Evolutionary conservation across 2,113 vertebrate genomes (phyloP).

Genomic region (Jacana jacana): DNA sequence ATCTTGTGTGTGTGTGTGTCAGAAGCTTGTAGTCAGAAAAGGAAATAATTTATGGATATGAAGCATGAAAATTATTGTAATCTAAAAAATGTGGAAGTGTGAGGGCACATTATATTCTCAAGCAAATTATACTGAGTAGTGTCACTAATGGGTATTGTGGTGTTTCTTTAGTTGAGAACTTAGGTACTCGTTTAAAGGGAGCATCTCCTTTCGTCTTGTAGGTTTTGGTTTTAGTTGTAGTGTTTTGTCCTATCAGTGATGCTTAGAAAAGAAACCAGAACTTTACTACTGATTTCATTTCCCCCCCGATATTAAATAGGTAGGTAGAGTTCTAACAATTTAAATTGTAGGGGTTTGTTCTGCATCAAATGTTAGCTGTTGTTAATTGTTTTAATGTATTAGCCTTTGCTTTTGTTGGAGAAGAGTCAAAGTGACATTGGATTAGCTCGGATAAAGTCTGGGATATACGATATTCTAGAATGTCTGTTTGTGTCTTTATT

Average conservation of each 20-base stretch:
- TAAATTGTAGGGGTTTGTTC: not conserved
- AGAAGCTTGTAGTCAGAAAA: not conserved
- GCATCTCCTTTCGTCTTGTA: not conserved
- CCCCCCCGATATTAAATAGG: not conserved
- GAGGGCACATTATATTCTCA: not conserved
- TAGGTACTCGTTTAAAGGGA: not conserved
- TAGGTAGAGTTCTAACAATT: not conserved
- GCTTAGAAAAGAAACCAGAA: not conserved
- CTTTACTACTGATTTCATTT: not conserved
- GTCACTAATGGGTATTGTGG: not conserved
- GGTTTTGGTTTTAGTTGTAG: not conserved
- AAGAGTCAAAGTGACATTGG: not conserved
- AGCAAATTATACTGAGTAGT: not conserved
- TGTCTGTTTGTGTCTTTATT: not conserved
- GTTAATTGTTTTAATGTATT: not conserved
- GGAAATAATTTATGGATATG: not conserved
- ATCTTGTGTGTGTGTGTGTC: not conserved
- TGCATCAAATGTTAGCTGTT: not conserved
- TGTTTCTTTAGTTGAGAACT: not conserved
- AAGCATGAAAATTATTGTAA: not conserved
- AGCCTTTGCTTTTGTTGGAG: not conserved
- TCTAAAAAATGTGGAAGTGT: not conserved
- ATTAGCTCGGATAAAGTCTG: not conserved
- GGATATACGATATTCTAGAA: not conserved
- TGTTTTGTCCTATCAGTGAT: not conserved